Conservation (phyloP, 2,888 invertebrate genomes). For the Mechanitis mazaeus region DNA sequence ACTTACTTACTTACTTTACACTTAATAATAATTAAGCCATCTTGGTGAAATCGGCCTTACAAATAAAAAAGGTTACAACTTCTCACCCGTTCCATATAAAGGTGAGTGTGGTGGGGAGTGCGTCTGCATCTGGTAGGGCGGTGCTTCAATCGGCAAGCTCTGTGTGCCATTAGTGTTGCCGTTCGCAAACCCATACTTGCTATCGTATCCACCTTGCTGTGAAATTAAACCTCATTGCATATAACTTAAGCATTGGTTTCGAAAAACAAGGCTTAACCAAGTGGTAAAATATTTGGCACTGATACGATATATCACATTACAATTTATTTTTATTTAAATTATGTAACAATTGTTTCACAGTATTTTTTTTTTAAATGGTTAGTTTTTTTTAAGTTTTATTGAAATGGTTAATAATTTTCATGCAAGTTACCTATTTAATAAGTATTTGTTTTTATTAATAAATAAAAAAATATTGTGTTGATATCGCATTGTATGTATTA, state of each 20-base stretch:
- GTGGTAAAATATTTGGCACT: too few species aligned
- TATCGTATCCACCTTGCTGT: conserved; percentile 76
- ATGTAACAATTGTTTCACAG: too few species aligned
- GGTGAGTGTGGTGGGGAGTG: conserved; percentile 71
- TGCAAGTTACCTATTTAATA: too few species aligned
- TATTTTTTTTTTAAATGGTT: too few species aligned
- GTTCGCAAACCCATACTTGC: conserved; percentile 80
- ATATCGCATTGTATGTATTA: conserved; percentile 9
- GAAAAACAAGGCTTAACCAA: background rate
- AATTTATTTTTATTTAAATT: too few species aligned
- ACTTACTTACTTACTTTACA: too few species aligned
- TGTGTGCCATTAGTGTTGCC: conserved; percentile 52
- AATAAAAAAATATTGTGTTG: background rate
- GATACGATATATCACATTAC: too few species aligned
- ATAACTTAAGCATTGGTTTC: conserved; percentile 8
- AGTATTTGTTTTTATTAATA: too few species aligned
- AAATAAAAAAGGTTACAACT: background rate
- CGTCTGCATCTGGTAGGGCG: conserved; percentile 60
- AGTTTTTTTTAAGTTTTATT: too few species aligned
- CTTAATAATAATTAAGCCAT: too few species aligned
- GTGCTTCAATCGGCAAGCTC: conserved; percentile 54
- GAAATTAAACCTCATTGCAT: conserved; percentile 14
- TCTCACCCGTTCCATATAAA: conserved; percentile 74
- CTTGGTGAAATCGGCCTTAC: background rate
- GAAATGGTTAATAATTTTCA: too few species aligned